Conservation (phyloP, 2,888 invertebrate species). For the Epinotia bilunana region DNA sequence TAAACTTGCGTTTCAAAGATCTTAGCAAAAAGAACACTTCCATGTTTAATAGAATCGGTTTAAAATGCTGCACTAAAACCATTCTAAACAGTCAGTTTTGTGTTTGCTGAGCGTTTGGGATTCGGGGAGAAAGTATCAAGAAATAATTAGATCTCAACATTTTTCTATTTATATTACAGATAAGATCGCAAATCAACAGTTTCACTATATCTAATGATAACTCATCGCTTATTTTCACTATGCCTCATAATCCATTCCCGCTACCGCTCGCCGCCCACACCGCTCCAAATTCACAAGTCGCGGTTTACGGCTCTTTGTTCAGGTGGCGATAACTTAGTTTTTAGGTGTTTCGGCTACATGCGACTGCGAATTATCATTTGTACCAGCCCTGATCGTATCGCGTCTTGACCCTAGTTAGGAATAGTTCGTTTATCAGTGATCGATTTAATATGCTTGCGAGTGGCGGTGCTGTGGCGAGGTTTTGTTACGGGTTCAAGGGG, state of each 20-base stretch:
- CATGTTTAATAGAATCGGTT: no score
- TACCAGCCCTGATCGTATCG: constrained; percentile 43
- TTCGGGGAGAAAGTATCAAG: no score
- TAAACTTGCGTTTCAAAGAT: no score
- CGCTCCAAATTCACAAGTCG: constrained; percentile 70
- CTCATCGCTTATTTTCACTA: not conserved
- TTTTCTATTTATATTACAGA: no score
- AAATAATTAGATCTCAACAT: no score
- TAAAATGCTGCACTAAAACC: no score
- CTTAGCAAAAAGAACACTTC: no score
- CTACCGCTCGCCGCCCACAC: constrained; percentile 53
- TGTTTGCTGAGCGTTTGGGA: no score
- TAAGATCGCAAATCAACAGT: no score
- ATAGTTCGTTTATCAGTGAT: constrained; percentile 38
- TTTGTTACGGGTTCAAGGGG: constrained; percentile 4
- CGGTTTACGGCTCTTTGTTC: constrained; percentile 75
- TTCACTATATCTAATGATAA: no score
- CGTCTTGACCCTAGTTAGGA: constrained; percentile 41
- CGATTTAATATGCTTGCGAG: constrained; percentile 33
- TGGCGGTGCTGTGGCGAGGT: constrained; percentile 13
- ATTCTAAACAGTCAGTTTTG: no score
- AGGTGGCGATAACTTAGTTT: constrained; percentile 76
- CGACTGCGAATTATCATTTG: constrained; percentile 44
- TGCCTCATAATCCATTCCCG: constrained; percentile 45
- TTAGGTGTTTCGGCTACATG: constrained; percentile 60